phyloP scores from a whole-genome alignment of 2,797 vertebrate genomes.

The Falco cherrug region DNA sequence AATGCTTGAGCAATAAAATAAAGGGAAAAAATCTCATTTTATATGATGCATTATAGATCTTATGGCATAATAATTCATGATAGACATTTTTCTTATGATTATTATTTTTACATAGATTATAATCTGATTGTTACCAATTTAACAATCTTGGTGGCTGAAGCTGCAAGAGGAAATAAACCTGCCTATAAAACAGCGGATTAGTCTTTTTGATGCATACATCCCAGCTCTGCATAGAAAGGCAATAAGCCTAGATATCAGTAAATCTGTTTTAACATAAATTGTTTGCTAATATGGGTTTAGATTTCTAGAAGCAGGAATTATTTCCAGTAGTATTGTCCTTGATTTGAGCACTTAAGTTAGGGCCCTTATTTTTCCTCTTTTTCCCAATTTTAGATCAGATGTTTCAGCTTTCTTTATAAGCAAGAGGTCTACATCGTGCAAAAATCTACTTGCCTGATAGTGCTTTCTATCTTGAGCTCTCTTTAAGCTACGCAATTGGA shows the following conservation, averaged over 20 bases:
- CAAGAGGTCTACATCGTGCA: background rate
- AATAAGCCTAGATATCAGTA: background rate
- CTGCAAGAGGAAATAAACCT: background rate
- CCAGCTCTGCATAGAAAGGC: background rate
- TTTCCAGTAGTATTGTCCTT: background rate
- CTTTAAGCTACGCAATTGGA: background rate
- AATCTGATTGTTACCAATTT: slow-evolving; percentile 13
- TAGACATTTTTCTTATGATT: slow-evolving; percentile 10
- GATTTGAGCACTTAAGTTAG: background rate
- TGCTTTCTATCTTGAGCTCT: background rate
- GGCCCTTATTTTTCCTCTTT: background rate
- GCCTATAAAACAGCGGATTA: background rate
- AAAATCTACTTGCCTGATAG: background rate
- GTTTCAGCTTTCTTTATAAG: background rate
- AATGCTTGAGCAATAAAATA: slow-evolving; percentile 2
- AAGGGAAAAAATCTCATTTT: background rate
- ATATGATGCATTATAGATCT: slow-evolving; percentile 27
- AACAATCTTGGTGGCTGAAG: background rate
- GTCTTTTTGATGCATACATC: background rate
- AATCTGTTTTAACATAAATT: background rate
- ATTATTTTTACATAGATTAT: slow-evolving; percentile 37
- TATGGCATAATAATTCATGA: slow-evolving; percentile 29
- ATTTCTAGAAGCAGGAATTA: background rate
- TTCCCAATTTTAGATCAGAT: background rate
- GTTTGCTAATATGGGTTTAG: background rate